Evolutionary conservation across 2,888 invertebrate genomes (phyloP), one percentile per base, ranked within the genome.

Genomic region (Lepas anatifera): DNA sequence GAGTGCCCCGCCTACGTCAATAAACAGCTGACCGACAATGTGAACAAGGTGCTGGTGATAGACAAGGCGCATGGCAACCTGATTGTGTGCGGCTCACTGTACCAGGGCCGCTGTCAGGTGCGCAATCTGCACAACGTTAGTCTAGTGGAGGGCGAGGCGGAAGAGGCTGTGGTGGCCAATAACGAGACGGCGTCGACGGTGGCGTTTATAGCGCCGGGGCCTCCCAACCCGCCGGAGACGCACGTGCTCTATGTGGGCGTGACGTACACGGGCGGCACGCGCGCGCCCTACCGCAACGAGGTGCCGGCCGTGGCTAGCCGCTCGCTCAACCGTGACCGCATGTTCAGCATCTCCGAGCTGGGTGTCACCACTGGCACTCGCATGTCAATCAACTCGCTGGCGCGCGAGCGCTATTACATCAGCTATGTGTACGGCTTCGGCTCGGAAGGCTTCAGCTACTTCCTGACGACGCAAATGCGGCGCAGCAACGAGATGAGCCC

Each of bases 361-460:
- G 93, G 93, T 29, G 94, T 94, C 68, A 92, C 91, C 66, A 94
- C 91, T 68, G 94, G 92, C 70, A 94, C 94, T 37, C 85, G 92
- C 78, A 92, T 94, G 85, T 91, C 91, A 81, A 90, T 96, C 75
- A 95, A 95, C 82, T 90, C 91, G 48, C 83, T 92, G 77, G 91
- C 92, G 63, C 86, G 95, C 70, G 93, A 94, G 81, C 86, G 91
- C 63, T 97, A 95, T 83, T 90, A 92, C 70, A 94, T 98, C 77
- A 92, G 90, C 78, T 98, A 98, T 81, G 89, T 98, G 52, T 93
- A 94, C 81, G 98, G 97, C 67, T 98, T 98, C 81, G 90, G 90
- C 78, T 94, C 95, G 43, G 93, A 93, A 78, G 90, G 92, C 68
- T 98, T 97, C 82, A 95, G 95, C 77, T 98, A 98, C 81, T 96